Evolutionary conservation across 2,797 vertebrate genomes (phyloP).

Genomic region (Microhierax caerulescens): DNA sequence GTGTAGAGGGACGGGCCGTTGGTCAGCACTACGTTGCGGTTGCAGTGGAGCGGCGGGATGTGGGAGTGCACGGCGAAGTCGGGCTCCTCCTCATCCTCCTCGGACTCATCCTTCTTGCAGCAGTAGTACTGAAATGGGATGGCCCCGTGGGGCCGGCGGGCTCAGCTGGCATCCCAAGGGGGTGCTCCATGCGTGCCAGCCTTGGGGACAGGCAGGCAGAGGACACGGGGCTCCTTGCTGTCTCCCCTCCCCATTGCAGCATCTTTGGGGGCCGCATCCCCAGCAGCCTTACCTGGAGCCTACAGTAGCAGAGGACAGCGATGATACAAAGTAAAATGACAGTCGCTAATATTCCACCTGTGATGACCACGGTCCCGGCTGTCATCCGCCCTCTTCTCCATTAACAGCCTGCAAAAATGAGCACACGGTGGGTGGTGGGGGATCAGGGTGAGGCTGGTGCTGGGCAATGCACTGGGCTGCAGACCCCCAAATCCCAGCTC

Average conservation of each 20-base stretch:
- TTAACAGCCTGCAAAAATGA: slow-evolving; percentile 85
- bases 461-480: fast-evolving
- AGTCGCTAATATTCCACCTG: slow-evolving; percentile 96
- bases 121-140: slow-evolving; percentile 89
- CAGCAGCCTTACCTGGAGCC: slow-evolving; percentile 86
- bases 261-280: fast-evolving
- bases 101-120: slow-evolving; percentile 95
- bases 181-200: fast-evolving
- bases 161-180: background rate
- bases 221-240: fast-evolving
- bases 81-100: slow-evolving; percentile 98
- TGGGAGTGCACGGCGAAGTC: slow-evolving; percentile 92
- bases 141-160: background rate
- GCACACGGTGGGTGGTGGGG: fast-evolving
- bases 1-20: slow-evolving; percentile 90
- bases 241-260: background rate
- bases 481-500: background rate
- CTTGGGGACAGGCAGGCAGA: background rate
- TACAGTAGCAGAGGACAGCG: slow-evolving; percentile 94
- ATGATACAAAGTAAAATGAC: slow-evolving; percentile 96
- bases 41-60: slow-evolving; percentile 90
- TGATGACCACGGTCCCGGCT: slow-evolving; percentile 99
- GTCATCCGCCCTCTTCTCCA: slow-evolving; percentile 98
- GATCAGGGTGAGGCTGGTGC: fast-evolving
- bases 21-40: slow-evolving; percentile 89